Evolutionary conservation across 2,113 vertebrate genomes (phyloP).

Genomic region (Girardinichthys multiradiatus): DNA sequence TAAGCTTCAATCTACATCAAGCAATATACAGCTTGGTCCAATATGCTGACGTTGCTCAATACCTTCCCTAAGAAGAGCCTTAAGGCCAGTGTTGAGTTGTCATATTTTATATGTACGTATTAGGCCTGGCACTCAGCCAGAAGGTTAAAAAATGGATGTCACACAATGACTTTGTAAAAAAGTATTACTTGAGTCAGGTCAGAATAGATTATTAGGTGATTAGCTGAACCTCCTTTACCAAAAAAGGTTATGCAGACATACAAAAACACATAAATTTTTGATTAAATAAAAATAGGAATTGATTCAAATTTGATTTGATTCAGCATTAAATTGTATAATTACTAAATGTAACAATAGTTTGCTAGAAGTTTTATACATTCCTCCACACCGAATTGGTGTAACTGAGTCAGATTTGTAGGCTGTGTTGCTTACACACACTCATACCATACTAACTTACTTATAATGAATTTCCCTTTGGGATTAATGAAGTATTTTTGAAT

Average conservation of each 20-base stretch:
- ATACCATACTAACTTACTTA: too few species aligned
- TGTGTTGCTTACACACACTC: too few species aligned
- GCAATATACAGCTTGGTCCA: conserved; percentile 29
- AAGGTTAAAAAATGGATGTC: not conserved
- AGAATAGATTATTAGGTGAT: not conserved
- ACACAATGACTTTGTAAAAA: not conserved
- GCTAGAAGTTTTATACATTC: too few species aligned
- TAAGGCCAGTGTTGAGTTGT: conserved; percentile 43
- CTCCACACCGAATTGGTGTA: too few species aligned
- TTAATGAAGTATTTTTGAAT: too few species aligned
- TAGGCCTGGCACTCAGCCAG: conserved; percentile 23
- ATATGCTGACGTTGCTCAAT: conserved; percentile 53
- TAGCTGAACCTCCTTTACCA: not conserved
- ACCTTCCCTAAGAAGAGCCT: conserved; percentile 47
- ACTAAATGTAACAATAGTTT: too few species aligned
- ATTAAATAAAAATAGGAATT: too few species aligned
- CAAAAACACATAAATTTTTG: too few species aligned
- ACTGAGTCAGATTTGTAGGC: too few species aligned
- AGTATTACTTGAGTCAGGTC: not conserved
- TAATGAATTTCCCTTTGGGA: too few species aligned
- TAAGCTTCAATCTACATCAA: conserved; percentile 28
- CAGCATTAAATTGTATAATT: too few species aligned
- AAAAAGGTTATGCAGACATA: not conserved
- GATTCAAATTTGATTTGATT: too few species aligned
- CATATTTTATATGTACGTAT: conserved; percentile 51